These are phyloP conservation scores for Lasioglossum figueresi DNA, from an alignment of 2,888 invertebrate species.

Conservation along the genomic window DNA sequence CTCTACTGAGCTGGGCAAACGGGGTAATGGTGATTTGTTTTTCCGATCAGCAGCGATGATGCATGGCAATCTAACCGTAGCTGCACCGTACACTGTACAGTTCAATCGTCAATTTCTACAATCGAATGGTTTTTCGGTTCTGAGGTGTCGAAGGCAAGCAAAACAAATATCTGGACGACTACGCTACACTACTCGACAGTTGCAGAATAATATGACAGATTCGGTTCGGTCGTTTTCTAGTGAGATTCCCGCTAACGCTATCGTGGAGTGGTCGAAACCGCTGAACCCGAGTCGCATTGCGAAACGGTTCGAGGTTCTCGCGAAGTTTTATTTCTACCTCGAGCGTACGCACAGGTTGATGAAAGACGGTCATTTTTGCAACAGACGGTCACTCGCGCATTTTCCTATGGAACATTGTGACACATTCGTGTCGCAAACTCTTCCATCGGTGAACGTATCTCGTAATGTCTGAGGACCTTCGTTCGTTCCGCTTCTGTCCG, in stretches of 20 bases:
- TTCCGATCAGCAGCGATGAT: conserved; percentile 41
- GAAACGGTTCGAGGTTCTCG: conserved; percentile 8
- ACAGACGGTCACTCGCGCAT: conserved; percentile 35
- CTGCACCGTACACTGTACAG: conserved; percentile 7
- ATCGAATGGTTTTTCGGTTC: background rate
- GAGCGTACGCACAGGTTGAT: conserved; percentile 21
- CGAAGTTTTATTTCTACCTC: conserved; percentile 29
- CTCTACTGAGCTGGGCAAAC: conserved; percentile 53
- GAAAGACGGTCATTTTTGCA: conserved; percentile 53
- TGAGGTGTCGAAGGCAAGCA: conserved; percentile 20
- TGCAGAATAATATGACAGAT: background rate
- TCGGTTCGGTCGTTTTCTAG: background rate
- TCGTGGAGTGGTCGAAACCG: background rate
- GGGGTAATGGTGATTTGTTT: conserved; percentile 19
- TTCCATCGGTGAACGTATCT: conserved; percentile 45
- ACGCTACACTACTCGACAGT: conserved; percentile 29
- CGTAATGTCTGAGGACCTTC: conserved; percentile 41
- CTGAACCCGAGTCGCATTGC: background rate
- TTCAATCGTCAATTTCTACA: background rate
- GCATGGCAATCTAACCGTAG: conserved; percentile 32
- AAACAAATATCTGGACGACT: conserved; percentile 8
- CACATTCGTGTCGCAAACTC: conserved; percentile 56
- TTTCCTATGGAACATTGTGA: conserved; percentile 54
- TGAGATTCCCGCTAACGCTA: background rate
- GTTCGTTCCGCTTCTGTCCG: conserved; percentile 28